Conservation (phyloP, 1,140 invertebrate species). For the Bombus confusus region DNA sequence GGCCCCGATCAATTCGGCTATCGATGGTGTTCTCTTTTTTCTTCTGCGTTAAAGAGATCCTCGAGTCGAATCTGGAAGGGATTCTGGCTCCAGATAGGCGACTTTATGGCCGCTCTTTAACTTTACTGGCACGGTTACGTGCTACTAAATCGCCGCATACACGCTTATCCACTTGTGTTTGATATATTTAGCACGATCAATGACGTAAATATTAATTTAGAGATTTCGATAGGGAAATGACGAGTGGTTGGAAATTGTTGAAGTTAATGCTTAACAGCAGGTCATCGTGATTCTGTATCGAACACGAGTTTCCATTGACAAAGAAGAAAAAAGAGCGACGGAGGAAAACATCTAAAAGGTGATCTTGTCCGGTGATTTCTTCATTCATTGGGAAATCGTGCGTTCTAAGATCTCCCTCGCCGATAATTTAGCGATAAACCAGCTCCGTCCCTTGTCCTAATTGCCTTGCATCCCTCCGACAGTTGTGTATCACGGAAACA, state of each 20-base stretch:
- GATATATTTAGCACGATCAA: conserved; percentile 16
- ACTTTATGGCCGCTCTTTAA: conserved; percentile 13
- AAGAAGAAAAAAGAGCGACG: not conserved
- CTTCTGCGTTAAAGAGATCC: conserved; percentile 19
- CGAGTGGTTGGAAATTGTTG: too few species aligned
- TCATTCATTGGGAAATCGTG: not conserved
- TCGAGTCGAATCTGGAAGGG: conserved; percentile 32
- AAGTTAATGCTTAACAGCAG: not conserved
- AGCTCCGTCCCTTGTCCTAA: conserved; percentile 18
- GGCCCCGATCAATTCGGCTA: conserved; percentile 43
- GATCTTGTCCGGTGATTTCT: not conserved
- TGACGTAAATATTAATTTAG: conserved; percentile 34
- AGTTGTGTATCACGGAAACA: not conserved
- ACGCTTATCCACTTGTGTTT: conserved; percentile 5
- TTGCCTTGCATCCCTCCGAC: not conserved
- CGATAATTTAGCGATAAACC: conserved; percentile 37
- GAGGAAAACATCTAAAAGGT: not conserved
- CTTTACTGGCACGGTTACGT: conserved; percentile 14
- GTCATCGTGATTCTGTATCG: not conserved
- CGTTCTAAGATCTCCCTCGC: not conserved
- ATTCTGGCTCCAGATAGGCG: conserved; percentile 19
- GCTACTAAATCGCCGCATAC: conserved; percentile 5
- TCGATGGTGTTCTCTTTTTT: not conserved
- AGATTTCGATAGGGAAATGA: not conserved
- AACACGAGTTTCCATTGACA: not conserved